Percentiles rank a stretch among this genome's conserved stretches.
Conservation (phyloP, 2,797 vertebrate genomes). For the Basileuterus tristriatus region DNA sequence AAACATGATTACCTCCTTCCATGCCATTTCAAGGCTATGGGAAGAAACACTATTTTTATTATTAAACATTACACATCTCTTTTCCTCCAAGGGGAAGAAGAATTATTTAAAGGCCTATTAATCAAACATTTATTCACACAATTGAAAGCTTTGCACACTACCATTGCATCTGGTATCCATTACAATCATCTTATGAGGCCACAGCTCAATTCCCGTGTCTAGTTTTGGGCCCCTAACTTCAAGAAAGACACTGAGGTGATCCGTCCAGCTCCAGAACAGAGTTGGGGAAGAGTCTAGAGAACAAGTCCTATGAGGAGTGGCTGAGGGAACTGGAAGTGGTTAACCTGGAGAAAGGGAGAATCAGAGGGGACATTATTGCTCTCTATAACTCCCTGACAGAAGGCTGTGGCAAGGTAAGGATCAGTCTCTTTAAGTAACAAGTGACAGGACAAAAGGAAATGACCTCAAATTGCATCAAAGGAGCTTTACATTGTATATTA, state of each 20-base stretch:
- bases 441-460: background rate
- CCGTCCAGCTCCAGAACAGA: accelerated
- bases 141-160: background rate
- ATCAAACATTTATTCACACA: background rate
- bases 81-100: background rate
- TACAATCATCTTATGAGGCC: background rate
- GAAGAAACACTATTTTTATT: slow-evolving; percentile 28
- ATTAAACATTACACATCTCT: background rate
- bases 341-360: background rate
- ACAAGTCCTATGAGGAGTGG: background rate
- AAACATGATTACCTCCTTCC: slow-evolving; percentile 41
- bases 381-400: background rate
- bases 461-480: background rate
- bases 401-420: background rate
- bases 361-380: background rate
- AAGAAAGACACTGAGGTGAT: background rate
- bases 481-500: background rate
- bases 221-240: background rate
- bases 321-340: background rate
- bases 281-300: background rate
- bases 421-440: background rate
- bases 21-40: slow-evolving; percentile 20
- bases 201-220: background rate
- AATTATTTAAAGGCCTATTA: slow-evolving; percentile 39
- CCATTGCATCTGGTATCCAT: background rate